A percentile compares a stretch with the other conserved stretches of the same genome.
Evolutionary conservation across 2,797 vertebrate genomes (phyloP).

Genomic region (Danio kyathit): DNA sequence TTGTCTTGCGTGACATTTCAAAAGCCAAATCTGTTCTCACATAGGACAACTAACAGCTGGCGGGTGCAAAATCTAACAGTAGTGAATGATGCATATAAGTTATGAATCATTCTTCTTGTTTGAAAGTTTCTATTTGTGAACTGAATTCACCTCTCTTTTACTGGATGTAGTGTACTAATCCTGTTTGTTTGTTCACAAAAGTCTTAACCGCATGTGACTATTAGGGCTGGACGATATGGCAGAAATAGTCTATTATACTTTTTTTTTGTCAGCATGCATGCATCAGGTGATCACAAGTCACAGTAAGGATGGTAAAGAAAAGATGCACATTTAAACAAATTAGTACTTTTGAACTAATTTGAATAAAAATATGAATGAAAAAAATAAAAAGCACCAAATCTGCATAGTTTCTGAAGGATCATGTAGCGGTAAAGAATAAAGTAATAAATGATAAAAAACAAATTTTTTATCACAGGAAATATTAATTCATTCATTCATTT

Average conservation of each 20-base stretch:
- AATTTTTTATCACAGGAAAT: no score
- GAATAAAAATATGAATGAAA: no score
- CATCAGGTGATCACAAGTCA: not conserved
- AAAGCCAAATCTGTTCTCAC: slow-evolving; percentile 42
- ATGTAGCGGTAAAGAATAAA: no score
- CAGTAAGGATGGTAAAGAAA: not conserved
- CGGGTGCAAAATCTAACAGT: slow-evolving; percentile 23
- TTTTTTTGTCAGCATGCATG: not conserved
- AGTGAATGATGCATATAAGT: not conserved
- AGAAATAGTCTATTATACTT: not conserved
- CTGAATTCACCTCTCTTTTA: not conserved
- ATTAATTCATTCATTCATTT: no score
- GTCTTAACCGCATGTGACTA: slow-evolving; percentile 70
- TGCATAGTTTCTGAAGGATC: no score
- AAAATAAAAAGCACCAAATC: no score
- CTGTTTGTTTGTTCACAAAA: slow-evolving; percentile 33
- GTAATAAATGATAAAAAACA: no score
- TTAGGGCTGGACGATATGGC: slow-evolving; percentile 18
- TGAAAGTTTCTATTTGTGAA: slow-evolving; percentile 1
- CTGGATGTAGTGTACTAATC: slow-evolving; percentile 53
- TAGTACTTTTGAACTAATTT: no score
- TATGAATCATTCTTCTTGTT: slow-evolving; percentile 27
- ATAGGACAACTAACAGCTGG: slow-evolving; percentile 40
- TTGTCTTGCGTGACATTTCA: slow-evolving; percentile 40
- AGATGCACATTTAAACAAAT: no score